Conservation (phyloP, 2,797 vertebrate species). For the Oreochromis grahami region DNA sequence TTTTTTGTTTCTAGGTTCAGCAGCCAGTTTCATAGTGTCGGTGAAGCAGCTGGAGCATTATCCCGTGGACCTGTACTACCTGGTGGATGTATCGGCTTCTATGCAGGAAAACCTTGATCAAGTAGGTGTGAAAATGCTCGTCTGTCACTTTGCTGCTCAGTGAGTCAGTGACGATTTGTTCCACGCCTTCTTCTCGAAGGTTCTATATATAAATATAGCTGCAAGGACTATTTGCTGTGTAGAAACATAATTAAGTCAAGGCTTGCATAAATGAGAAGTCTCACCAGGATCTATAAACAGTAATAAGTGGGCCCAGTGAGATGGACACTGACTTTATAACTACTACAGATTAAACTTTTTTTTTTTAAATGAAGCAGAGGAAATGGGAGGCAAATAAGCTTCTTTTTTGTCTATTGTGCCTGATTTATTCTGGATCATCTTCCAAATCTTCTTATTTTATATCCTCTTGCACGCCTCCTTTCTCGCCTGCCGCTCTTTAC, state of each 20-base stretch:
- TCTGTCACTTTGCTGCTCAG: not conserved
- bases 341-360: not conserved
- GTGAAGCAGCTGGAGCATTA: slow-evolving; percentile 89
- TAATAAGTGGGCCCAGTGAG: not conserved
- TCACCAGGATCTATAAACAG: not conserved
- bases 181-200: not conserved
- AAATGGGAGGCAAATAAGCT: not conserved
- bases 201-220: not conserved
- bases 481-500: not conserved
- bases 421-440: not conserved
- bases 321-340: not conserved
- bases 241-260: not conserved
- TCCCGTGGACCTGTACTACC: slow-evolving; percentile 96
- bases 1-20: slow-evolving; percentile 74
- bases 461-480: not conserved
- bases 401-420: not conserved
- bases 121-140: slow-evolving; percentile 34
- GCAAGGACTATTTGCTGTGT: not conserved
- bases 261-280: not conserved
- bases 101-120: slow-evolving; percentile 95
- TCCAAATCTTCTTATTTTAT: not conserved
- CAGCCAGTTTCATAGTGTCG: slow-evolving; percentile 84
- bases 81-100: slow-evolving; percentile 96
- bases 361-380: not conserved
- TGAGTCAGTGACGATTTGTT: not conserved